A percentile compares a stretch with the other conserved stretches of the same genome.
Evolutionary conservation across 2,113 vertebrate species (phyloP).

Genomic region (Microtus montanus): DNA sequence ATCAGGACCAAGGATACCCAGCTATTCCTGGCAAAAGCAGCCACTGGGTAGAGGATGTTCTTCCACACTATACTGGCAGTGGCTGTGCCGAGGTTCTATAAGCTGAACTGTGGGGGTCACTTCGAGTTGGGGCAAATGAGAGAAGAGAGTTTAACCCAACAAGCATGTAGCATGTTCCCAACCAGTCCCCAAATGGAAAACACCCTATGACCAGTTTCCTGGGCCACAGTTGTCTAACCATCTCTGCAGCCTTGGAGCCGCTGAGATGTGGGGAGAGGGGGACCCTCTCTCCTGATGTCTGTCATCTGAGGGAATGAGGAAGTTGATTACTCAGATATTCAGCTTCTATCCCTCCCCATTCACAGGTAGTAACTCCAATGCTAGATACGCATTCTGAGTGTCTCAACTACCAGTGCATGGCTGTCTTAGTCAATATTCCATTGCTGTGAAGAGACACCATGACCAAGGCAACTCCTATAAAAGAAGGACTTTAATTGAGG

Average conservation of each 20-base stretch:
- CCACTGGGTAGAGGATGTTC: background rate
- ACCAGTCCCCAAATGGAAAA: background rate
- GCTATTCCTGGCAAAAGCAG: background rate
- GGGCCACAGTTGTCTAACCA: background rate
- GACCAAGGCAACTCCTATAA: background rate
- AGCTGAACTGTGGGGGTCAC: background rate
- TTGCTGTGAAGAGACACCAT: background rate
- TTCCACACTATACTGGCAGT: background rate
- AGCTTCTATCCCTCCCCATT: rapidly evolving
- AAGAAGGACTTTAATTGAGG: background rate
- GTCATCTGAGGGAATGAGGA: background rate
- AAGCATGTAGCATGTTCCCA: too few species aligned
- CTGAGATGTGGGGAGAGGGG: background rate
- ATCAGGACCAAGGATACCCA: background rate
- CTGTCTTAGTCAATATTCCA: background rate
- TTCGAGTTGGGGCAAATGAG: background rate
- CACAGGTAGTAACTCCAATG: rapidly evolving
- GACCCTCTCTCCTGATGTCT: too few species aligned
- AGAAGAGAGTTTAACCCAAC: background rate
- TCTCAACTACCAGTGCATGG: background rate
- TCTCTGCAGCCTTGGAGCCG: background rate
- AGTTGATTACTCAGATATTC: background rate
- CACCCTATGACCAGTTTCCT: background rate
- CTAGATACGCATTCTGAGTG: background rate
- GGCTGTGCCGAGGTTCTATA: too few species aligned